Percentiles rank a stretch among this genome's conserved stretches.
These are phyloP conservation scores for Hipposideros larvatus DNA, from an alignment of 2,797 vertebrate species.

Conservation along the genomic window DNA sequence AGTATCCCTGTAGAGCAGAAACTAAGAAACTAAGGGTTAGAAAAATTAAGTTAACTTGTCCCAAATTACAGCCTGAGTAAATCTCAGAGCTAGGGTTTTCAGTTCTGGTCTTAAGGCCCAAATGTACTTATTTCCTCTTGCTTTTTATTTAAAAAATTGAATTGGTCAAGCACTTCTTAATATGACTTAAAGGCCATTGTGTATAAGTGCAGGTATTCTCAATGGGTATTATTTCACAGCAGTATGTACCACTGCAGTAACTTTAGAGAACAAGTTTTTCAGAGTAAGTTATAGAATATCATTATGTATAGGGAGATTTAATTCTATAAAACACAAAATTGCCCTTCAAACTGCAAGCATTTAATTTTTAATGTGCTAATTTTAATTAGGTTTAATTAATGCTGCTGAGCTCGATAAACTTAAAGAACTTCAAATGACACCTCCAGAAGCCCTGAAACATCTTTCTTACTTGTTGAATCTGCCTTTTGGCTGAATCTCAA, in stretches of 20 bases:
- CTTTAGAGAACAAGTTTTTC: constrained; percentile 17
- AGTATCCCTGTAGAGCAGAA: background rate
- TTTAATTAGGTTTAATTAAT: constrained; percentile 81
- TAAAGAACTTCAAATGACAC: constrained; percentile 70
- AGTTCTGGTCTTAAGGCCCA: background rate
- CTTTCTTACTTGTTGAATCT: constrained; percentile 69
- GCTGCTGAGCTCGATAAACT: constrained; percentile 71
- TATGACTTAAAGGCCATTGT: background rate
- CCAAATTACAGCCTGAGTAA: background rate
- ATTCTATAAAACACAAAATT: constrained; percentile 67
- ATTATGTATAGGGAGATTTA: constrained; percentile 57
- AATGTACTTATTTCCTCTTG: constrained; percentile 31
- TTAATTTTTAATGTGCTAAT: constrained; percentile 81
- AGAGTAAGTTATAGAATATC: constrained; percentile 54
- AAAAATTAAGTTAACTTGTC: constrained; percentile 42
- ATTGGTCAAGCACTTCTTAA: constrained; percentile 28
- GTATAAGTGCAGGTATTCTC: constrained; percentile 3
- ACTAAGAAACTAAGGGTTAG: background rate
- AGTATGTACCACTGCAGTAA: background rate
- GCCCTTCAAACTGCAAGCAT: constrained; percentile 65
- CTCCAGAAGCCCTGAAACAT: constrained; percentile 61
- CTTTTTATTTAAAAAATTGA: constrained; percentile 9
- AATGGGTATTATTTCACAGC: constrained; percentile 14
- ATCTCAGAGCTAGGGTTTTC: background rate
- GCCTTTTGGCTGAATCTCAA: constrained; percentile 66